These are phyloP conservation scores for Zaprionus lineosus DNA, from an alignment of 2,888 invertebrate genomes.

Conservation along the genomic window DNA sequence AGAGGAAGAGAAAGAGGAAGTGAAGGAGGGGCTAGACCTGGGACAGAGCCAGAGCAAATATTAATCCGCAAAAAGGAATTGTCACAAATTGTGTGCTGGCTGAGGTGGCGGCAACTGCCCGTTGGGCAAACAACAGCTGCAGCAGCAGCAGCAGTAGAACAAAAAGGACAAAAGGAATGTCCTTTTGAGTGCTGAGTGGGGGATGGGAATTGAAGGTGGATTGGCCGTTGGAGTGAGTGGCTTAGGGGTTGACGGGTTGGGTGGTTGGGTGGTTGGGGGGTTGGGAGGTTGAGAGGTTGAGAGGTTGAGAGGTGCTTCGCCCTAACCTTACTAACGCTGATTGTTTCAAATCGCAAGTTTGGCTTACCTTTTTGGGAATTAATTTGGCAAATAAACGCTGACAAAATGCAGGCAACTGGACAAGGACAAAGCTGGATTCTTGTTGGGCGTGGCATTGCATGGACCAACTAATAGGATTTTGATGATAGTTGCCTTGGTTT, in stretches of 20 bases:
- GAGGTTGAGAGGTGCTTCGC: background rate
- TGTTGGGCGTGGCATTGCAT: constrained; percentile 35
- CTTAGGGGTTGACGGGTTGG: no score
- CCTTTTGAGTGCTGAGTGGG: constrained; percentile 20
- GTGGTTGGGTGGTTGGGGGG: background rate
- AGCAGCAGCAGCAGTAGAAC: constrained; percentile 26
- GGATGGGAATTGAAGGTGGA: constrained; percentile 1
- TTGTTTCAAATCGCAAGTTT: constrained; percentile 79
- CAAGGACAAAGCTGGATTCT: constrained; percentile 60
- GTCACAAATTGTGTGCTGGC: constrained; percentile 71
- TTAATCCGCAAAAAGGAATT: constrained; percentile 78
- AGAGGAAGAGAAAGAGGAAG: no score
- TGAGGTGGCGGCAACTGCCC: constrained; percentile 52
- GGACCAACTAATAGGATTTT: constrained; percentile 80
- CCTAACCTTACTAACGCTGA: constrained; percentile 56
- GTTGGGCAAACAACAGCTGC: constrained; percentile 72
- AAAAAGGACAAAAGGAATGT: constrained; percentile 59
- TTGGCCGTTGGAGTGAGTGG: background rate
- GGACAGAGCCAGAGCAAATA: constrained; percentile 63
- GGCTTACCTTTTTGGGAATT: constrained; percentile 78
- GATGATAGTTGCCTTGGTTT: constrained; percentile 73
- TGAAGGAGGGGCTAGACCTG: background rate
- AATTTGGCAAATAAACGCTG: constrained; percentile 77
- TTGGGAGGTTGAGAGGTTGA: constrained; percentile 3
- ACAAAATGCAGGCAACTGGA: constrained; percentile 72